phyloP scores from a whole-genome alignment of 2,113 vertebrate species.

The Lates calcarifer region DNA sequence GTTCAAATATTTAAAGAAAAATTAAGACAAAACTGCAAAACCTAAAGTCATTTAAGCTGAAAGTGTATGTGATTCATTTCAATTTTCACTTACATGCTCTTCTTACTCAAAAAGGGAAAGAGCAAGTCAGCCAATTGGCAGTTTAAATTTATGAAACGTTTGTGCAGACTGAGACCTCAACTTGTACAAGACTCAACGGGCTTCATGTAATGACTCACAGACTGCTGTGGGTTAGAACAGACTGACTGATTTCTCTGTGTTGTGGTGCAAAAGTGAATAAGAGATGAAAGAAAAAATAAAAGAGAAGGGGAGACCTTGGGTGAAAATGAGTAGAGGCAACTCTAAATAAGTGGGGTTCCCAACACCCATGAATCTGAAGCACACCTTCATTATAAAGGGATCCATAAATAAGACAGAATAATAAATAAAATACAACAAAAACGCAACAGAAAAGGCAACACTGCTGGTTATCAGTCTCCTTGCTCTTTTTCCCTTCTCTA shows the following conservation, averaged over 20 bases:
- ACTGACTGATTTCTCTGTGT: slow-evolving; percentile 27
- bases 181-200: slow-evolving; percentile 18
- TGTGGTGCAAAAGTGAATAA: slow-evolving; percentile 29
- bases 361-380: slow-evolving; percentile 66
- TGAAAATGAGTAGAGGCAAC: slow-evolving; percentile 61
- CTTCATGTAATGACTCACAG: slow-evolving; percentile 22
- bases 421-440: slow-evolving; percentile 74
- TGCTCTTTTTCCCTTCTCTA: slow-evolving; percentile 56
- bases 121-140: neutral
- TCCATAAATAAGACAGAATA: slow-evolving; percentile 74
- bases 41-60: slow-evolving; percentile 15
- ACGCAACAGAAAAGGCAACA: slow-evolving; percentile 81
- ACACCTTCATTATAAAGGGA: slow-evolving; percentile 75
- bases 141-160: slow-evolving; percentile 32
- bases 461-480: slow-evolving; percentile 79
- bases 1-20: slow-evolving; percentile 2
- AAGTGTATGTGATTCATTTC: neutral
- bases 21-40: slow-evolving; percentile 20
- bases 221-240: slow-evolving; percentile 25
- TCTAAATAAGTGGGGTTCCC: slow-evolving; percentile 60
- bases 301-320: slow-evolving; percentile 38
- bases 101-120: slow-evolving; percentile 16
- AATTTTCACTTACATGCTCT: neutral
- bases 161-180: slow-evolving; percentile 36
- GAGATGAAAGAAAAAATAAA: slow-evolving; percentile 35